Conservation (phyloP, 2,888 invertebrate genomes). For the Heliconius hortense region DNA sequence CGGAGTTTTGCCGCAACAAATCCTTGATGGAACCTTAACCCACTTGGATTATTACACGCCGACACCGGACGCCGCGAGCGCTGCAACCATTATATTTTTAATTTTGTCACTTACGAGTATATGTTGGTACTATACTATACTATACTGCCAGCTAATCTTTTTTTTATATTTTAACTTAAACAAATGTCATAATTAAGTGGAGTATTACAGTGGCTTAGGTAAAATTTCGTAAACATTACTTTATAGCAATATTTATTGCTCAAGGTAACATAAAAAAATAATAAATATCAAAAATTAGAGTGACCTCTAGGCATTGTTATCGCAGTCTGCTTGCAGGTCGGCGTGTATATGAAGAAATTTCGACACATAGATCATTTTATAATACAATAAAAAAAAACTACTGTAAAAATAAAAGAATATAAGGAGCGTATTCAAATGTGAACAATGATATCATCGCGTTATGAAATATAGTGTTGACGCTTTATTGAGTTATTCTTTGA, state of each 20-base stretch:
- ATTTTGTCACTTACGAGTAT: slow-evolving; percentile 49
- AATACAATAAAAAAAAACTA: not conserved
- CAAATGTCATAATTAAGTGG: not conserved
- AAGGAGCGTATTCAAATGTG: slow-evolving; percentile 51
- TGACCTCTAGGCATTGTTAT: not conserved
- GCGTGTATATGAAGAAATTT: slow-evolving; percentile 23
- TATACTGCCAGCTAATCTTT: not conserved
- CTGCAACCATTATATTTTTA: slow-evolving; percentile 61
- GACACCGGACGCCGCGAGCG: slow-evolving; percentile 63
- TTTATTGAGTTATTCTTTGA: slow-evolving; percentile 61
- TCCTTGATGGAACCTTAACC: slow-evolving; percentile 82
- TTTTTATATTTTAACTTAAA: slow-evolving; percentile 37
- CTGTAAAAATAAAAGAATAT: slow-evolving; percentile 28
- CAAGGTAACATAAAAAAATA: not conserved
- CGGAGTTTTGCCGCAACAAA: slow-evolving; percentile 82
- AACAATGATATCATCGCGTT: slow-evolving; percentile 61
- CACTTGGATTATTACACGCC: slow-evolving; percentile 78
- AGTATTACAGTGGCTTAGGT: not conserved
- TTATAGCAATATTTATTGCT: not conserved
- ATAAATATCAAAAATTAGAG: not conserved
- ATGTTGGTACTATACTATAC: not conserved
- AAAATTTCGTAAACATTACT: not conserved
- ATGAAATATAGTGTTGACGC: slow-evolving; percentile 47
- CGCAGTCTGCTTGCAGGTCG: slow-evolving; percentile 13
- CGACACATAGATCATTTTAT: slow-evolving; percentile 33